A percentile compares a stretch with the other conserved stretches of the same genome.
phyloP scores from a whole-genome alignment of 2,113 vertebrate species.

The Tauraco erythrolophus region DNA sequence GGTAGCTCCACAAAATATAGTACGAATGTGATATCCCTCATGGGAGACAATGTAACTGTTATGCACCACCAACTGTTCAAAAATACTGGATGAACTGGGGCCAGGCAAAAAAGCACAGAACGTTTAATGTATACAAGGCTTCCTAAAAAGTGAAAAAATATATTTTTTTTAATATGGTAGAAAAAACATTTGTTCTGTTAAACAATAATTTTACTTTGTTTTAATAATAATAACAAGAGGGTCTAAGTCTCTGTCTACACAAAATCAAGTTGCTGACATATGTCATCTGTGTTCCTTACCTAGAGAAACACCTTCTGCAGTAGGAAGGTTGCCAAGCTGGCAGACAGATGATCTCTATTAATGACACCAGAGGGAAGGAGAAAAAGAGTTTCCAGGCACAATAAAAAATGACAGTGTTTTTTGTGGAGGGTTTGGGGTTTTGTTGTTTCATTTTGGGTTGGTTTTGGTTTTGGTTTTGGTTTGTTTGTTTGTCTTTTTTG shows the following conservation, averaged over 20 bases:
- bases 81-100: neutral
- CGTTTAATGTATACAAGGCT: neutral
- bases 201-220: neutral
- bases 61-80: neutral
- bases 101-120: neutral
- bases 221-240: neutral
- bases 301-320: neutral
- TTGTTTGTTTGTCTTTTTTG: too few relatives aligned
- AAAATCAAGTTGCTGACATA: neutral
- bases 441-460: too few relatives aligned
- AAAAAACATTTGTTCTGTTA: neutral
- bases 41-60: neutral
- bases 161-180: neutral
- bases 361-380: neutral
- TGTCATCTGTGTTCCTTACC: too few relatives aligned
- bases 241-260: neutral
- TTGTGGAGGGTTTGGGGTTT: too few relatives aligned
- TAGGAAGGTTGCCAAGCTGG: fast-evolving
- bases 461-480: too few relatives aligned
- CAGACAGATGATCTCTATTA: neutral
- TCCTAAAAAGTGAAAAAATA: neutral
- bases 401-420: neutral
- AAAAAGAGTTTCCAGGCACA: neutral
- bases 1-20: neutral
- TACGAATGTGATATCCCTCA: neutral